A percentile compares a stretch with the other conserved stretches of the same genome.
Evolutionary conservation across 2,113 vertebrate genomes (phyloP).

Genomic region (Carettochelys insculpta): DNA sequence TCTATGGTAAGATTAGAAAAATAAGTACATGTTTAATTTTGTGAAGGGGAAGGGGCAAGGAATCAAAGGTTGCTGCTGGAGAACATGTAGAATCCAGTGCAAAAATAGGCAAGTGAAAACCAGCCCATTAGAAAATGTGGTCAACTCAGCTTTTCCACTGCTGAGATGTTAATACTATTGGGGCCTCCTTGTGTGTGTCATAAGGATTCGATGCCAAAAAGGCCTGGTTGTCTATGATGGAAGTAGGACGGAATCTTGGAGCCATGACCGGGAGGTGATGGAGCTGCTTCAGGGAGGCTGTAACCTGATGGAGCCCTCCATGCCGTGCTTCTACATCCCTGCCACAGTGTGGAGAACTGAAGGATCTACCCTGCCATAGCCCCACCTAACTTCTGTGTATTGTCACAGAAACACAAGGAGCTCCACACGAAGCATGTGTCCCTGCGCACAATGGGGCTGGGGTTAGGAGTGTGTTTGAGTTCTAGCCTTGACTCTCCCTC

Average conservation of each 20-base stretch:
- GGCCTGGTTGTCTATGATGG: background rate
- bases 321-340: background rate
- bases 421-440: background rate
- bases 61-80: slow-evolving; percentile 1
- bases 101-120: background rate
- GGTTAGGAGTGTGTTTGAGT: background rate
- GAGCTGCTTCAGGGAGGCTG: fast-evolving
- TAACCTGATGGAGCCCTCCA: background rate
- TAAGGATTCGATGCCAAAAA: background rate
- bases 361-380: background rate
- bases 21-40: slow-evolving; percentile 63
- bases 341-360: background rate
- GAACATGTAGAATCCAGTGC: background rate
- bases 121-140: background rate
- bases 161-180: background rate
- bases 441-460: background rate
- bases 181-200: background rate
- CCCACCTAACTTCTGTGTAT: background rate
- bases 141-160: background rate
- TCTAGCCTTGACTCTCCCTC: background rate
- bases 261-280: background rate
- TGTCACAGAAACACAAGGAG: background rate
- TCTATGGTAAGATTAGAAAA: slow-evolving; percentile 63
- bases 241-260: background rate
- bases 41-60: slow-evolving; percentile 31